Conservation (phyloP, 64 coral and sea anemone species). For the Acropora yongei region DNA sequence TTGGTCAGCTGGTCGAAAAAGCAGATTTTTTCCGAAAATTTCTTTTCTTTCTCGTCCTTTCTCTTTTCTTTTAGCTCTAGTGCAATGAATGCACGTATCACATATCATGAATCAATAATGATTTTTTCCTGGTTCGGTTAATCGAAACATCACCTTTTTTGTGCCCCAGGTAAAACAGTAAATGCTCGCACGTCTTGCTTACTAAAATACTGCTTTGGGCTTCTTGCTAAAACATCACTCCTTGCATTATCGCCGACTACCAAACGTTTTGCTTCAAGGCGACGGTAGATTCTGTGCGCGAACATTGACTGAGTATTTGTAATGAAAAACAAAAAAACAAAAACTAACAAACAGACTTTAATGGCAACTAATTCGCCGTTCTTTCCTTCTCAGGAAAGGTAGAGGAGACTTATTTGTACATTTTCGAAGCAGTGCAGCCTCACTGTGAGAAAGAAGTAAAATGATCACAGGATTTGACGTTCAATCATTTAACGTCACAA, state of each 20-base stretch:
- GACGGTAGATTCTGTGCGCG: not conserved
- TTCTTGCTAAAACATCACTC: slow-evolving; percentile 19
- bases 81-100: slow-evolving; percentile 58
- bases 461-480: no score
- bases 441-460: not conserved
- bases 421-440: not conserved
- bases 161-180: slow-evolving; percentile 55
- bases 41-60: not conserved
- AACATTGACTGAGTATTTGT: no score
- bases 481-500: no score
- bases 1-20: slow-evolving; percentile 73
- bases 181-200: slow-evolving; percentile 35
- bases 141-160: slow-evolving; percentile 63
- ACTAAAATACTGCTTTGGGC: not conserved
- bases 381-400: not conserved
- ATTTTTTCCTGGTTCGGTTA: slow-evolving; percentile 36
- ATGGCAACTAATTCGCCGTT: not conserved
- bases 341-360: not conserved
- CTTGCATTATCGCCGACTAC: not conserved
- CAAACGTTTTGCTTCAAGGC: slow-evolving; percentile 29
- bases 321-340: no score
- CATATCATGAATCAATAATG: slow-evolving; percentile 72
- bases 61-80: not conserved
- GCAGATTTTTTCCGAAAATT: slow-evolving; percentile 32
- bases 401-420: not conserved